These are phyloP conservation scores for Sarcophaga rosellei DNA, from an alignment of 2,888 invertebrate species.

Conservation along the genomic window DNA sequence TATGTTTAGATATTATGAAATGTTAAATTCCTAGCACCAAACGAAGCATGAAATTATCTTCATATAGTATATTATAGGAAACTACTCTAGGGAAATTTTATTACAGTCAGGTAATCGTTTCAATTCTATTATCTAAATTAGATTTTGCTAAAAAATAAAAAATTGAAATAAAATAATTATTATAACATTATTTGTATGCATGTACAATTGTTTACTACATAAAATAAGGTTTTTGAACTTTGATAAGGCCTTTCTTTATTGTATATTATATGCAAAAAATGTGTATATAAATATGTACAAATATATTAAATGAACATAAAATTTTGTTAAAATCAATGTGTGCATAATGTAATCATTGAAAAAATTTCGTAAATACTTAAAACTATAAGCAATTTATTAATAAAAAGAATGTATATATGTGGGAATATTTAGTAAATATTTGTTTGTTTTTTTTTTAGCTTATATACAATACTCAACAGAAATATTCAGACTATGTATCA, in stretches of 20 bases:
- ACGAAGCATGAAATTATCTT: conserved; percentile 26
- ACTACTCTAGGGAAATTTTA: background rate
- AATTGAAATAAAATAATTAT: conserved; percentile 2
- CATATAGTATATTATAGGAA: background rate
- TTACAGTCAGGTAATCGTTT: background rate
- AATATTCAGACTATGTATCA: too few relatives aligned
- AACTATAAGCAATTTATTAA: background rate
- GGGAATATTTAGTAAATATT: too few relatives aligned
- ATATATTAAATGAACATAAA: background rate
- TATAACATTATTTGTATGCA: background rate
- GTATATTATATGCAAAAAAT: conserved; percentile 4
- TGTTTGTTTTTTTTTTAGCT: too few relatives aligned
- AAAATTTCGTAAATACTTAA: background rate
- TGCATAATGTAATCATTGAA: too few relatives aligned
- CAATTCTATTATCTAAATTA: conserved; percentile 1
- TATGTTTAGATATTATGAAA: conserved; percentile 7
- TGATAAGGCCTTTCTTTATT: conserved; percentile 24
- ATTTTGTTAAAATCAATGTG: background rate
- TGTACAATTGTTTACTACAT: background rate
- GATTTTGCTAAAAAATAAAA: background rate
- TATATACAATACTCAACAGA: too few relatives aligned
- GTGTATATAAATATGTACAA: background rate
- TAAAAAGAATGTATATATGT: background rate
- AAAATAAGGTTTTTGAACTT: conserved; percentile 40
- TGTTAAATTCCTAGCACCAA: background rate